Evolutionary conservation across 2,888 invertebrate species (phyloP).

Genomic region (Pammene fasciana): DNA sequence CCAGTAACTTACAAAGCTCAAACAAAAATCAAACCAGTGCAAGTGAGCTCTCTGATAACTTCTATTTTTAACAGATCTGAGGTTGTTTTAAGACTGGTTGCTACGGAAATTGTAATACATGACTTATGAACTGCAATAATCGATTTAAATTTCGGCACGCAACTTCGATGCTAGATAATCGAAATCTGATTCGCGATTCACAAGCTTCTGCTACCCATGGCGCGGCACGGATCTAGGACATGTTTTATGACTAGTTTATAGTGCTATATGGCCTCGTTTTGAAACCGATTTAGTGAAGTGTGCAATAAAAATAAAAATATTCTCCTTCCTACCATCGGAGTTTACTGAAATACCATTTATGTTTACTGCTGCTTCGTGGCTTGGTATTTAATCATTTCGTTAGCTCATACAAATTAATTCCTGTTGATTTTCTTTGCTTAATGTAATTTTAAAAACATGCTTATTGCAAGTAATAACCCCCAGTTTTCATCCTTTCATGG

Average conservation of each 20-base stretch:
- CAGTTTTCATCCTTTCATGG: too few species aligned
- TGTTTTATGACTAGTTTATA: slow-evolving; percentile 37
- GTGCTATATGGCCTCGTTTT: slow-evolving; percentile 37
- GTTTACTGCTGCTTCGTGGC: slow-evolving; percentile 31
- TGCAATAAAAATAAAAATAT: slow-evolving; percentile 30
- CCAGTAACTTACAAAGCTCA: neutral
- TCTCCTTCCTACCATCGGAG: neutral
- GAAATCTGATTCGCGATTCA: slow-evolving; percentile 29
- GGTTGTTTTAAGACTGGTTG: neutral
- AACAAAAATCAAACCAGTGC: neutral
- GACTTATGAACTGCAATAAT: slow-evolving; percentile 40
- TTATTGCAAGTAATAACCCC: too few species aligned
- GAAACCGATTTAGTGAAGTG: slow-evolving; percentile 19
- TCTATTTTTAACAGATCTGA: neutral
- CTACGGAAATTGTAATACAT: neutral
- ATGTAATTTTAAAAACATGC: too few species aligned
- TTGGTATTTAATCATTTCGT: slow-evolving; percentile 5
- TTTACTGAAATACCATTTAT: slow-evolving; percentile 16
- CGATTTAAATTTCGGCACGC: slow-evolving; percentile 54
- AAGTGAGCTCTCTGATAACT: neutral
- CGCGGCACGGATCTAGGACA: slow-evolving; percentile 26
- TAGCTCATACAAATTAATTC: too few species aligned
- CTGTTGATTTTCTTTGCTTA: too few species aligned
- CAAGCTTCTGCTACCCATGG: slow-evolving; percentile 25
- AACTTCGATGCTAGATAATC: slow-evolving; percentile 43